Evolutionary conservation across 2,888 invertebrate genomes (phyloP).

Genomic region (Hartigia nigra): DNA sequence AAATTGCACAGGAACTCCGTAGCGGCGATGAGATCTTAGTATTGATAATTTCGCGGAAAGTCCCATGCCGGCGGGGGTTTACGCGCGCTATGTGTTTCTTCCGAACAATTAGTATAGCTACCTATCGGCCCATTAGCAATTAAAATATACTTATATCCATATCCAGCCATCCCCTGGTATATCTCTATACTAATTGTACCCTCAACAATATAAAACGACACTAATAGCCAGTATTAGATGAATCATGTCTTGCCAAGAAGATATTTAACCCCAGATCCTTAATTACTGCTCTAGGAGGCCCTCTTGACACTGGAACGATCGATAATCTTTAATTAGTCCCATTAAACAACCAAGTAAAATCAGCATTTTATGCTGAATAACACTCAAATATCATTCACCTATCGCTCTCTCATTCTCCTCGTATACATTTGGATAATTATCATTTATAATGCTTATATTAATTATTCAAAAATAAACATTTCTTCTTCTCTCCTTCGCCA

Average conservation of each 20-base stretch:
- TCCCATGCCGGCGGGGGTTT: not conserved
- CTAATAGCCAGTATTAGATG: not conserved
- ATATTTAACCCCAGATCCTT: not conserved
- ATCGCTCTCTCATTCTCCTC: not conserved
- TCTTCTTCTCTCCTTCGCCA: not conserved
- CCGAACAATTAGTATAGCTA: not conserved
- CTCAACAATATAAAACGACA: not conserved
- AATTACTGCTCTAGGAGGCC: not conserved
- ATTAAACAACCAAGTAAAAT: not conserved
- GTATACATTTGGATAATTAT: not conserved
- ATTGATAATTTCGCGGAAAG: slow-evolving; percentile 13
- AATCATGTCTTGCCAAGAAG: not conserved
- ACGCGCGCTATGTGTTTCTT: not conserved
- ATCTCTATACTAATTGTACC: not conserved
- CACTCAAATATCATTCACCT: not conserved
- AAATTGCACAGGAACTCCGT: slow-evolving; percentile 49
- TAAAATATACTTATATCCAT: not conserved
- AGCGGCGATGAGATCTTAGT: slow-evolving; percentile 10
- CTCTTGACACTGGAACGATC: slow-evolving; percentile 1
- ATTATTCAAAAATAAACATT: not conserved
- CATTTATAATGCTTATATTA: not conserved
- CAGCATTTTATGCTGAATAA: not conserved
- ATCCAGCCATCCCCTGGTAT: not conserved
- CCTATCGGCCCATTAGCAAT: not conserved
- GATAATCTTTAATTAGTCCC: slow-evolving; percentile 4